Conservation (phyloP, 2,888 invertebrate species). For the Morpho achilles region DNA sequence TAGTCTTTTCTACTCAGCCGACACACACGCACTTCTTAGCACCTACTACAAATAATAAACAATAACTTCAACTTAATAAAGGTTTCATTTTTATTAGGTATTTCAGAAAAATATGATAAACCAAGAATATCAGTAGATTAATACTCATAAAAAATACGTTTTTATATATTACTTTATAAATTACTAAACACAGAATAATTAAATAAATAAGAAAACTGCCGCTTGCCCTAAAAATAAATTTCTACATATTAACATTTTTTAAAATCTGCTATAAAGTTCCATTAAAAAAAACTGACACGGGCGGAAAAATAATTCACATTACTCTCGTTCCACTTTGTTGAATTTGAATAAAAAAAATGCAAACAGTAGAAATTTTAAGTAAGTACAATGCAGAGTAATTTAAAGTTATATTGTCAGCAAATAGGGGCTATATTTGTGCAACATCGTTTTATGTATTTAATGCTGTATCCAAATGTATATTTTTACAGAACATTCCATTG, state of each 20-base stretch:
- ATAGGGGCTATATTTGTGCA: conserved; percentile 14
- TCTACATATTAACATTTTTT: background rate
- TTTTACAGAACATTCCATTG: conserved; percentile 22
- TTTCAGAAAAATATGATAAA: no score
- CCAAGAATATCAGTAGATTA: no score
- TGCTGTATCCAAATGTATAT: conserved; percentile 14
- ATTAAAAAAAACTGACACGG: conserved; percentile 7
- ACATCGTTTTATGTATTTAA: conserved; percentile 10
- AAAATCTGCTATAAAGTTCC: background rate
- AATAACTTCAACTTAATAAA: no score
- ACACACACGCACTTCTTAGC: no score
- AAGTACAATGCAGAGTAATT: conserved; percentile 15
- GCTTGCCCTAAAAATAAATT: no score
- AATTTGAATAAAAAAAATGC: conserved; percentile 24
- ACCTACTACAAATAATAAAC: no score
- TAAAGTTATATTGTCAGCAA: conserved; percentile 8
- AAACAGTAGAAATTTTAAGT: conserved; percentile 17
- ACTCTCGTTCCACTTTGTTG: conserved; percentile 19
- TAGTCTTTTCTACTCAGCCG: no score
- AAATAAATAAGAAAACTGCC: no score
- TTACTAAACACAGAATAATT: no score
- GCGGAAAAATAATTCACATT: conserved; percentile 23
- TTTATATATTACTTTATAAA: no score
- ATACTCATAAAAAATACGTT: no score
- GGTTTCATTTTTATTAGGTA: no score